Percentiles rank a stretch among this genome's conserved stretches.
Evolutionary conservation across 1,140 invertebrate genomes (phyloP).

Genomic region (Ruditapes philippinarum): DNA sequence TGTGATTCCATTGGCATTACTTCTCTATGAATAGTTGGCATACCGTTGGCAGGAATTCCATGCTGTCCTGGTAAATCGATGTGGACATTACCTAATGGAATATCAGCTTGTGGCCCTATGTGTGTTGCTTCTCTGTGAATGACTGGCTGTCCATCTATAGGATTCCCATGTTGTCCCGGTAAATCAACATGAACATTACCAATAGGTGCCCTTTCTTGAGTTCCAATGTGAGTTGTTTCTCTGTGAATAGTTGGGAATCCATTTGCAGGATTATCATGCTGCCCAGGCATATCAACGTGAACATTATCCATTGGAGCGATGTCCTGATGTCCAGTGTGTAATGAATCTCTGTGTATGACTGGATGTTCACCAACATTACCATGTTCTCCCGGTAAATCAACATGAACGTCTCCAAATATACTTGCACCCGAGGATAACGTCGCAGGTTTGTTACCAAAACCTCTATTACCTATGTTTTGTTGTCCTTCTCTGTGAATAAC

Average conservation of each 20-base stretch:
- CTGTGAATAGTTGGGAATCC: background rate
- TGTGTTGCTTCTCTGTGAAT: no score
- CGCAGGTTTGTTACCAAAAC: background rate
- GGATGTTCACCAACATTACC: background rate
- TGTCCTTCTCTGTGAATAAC: conserved; percentile 16
- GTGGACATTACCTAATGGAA: background rate
- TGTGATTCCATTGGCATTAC: background rate
- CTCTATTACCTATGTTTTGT: no score
- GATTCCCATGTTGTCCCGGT: conserved; percentile 6
- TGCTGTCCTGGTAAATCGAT: conserved; percentile 4
- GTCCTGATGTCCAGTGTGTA: background rate
- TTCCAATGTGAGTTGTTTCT: background rate
- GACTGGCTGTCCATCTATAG: background rate
- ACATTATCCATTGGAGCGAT: background rate
- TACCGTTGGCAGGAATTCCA: background rate
- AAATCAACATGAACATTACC: conserved; percentile 3
- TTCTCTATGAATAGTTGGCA: background rate
- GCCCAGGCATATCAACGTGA: conserved; percentile 31
- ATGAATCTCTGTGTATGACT: background rate
- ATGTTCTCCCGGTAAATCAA: conserved; percentile 44
- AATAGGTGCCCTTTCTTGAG: background rate
- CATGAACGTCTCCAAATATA: background rate
- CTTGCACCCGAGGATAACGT: background rate
- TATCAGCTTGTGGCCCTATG: background rate
- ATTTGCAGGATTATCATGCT: background rate